Base-by-base conservation (phyloP, 2,113 vertebrate species). In the Myrmophylax atrothorax region DNA sequence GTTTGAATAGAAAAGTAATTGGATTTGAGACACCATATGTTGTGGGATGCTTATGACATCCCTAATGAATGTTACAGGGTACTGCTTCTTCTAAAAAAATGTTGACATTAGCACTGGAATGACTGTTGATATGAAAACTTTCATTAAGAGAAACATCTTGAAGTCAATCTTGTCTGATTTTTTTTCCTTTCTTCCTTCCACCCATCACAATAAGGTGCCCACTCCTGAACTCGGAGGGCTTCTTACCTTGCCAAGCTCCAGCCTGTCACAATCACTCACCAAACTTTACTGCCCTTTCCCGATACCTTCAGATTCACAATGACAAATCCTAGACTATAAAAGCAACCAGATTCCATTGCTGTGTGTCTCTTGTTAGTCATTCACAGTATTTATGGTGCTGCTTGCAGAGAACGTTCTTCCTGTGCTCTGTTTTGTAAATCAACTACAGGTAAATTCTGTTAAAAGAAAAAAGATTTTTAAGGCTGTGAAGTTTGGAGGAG, bases 1-100 rank as follows among this genome's bases (percentile, higher is more conserved):
- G 63, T 80, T 96, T 90, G 87, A 94, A 95, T 44, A 96, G 93
- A 85, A 56, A 94, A 93, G 90, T 96, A 96, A 96, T 94, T 96
- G 86, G 50, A 85, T 94, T 90, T 87, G 80, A 94, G 86, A 85
- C 69, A 93, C 84, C 91, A 78, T 91, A 95, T 96, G 78, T 53
- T 92, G 50, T 91, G 87, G 85, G 75, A 94, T 87, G 81, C 67
- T 89, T 68, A 59, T 90, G 83, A 87, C 76, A 90, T 96, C 83
- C 83, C 76, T 86, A 90, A 82, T 90, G 87, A 76, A 93, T 50
- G 87, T 73, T 90, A 16, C 29, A 87, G 66, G 76, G 46, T 67
- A 46, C 49, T 72, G 7, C 49, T 79, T 49, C 63, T 77, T 89
- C 63, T 31, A 85, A 80, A 87, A 52, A 92, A 40, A 24, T 35